These are phyloP conservation scores for Nomia melanderi DNA, from an alignment of 1,140 invertebrate genomes.

Conservation along the genomic window DNA sequence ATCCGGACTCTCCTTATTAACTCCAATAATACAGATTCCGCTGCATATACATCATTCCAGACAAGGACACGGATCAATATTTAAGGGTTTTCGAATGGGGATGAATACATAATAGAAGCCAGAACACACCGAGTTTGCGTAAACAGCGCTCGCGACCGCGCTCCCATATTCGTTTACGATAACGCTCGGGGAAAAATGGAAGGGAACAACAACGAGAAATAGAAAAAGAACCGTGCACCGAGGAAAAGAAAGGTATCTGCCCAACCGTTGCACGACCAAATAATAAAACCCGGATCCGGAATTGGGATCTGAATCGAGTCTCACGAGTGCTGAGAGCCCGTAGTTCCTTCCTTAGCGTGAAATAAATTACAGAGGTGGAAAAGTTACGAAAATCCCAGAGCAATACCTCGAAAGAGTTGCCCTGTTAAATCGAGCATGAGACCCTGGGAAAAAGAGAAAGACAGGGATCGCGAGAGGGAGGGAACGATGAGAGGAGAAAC, in stretches of 20 bases:
- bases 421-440: conserved; percentile 24
- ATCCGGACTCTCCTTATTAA: too few species aligned
- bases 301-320: conserved; percentile 31
- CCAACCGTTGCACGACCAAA: not conserved
- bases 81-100: conserved; percentile 37
- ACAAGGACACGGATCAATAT: conserved; percentile 42
- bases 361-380: conserved; percentile 25
- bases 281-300: conserved; percentile 10
- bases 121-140: conserved; percentile 1
- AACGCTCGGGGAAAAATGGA: conserved; percentile 41
- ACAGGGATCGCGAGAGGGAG: not conserved
- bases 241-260: conserved; percentile 17
- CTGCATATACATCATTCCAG: too few species aligned
- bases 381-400: conserved; percentile 1
- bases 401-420: not conserved
- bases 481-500: too few species aligned
- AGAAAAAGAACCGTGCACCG: not conserved
- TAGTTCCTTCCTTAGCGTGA: not conserved
- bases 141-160: not conserved
- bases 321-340: not conserved
- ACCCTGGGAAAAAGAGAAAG: not conserved
- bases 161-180: conserved; percentile 42
- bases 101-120: conserved; percentile 54
- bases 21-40: too few species aligned
- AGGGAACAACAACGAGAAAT: not conserved